phyloP scores from a whole-genome alignment of 2,888 invertebrate species.

The Nasonia oneida region DNA sequence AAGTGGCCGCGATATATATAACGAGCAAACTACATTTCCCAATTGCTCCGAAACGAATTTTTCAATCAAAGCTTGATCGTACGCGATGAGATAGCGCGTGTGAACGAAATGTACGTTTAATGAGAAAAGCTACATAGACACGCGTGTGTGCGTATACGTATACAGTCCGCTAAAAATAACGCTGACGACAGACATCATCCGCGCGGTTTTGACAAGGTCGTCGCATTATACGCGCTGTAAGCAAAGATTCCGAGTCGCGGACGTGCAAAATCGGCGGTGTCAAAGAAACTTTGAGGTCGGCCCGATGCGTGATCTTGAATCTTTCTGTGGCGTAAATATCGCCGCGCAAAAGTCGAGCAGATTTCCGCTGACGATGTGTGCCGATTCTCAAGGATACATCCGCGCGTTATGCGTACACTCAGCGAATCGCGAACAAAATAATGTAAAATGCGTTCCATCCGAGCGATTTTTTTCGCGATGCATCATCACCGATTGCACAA shows the following conservation, averaged over 20 bases:
- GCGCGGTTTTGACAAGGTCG: constrained; percentile 24
- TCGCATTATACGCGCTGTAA: background rate
- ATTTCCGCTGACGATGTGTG: background rate
- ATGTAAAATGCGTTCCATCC: too few species aligned
- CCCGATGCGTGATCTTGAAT: background rate
- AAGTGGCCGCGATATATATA: background rate
- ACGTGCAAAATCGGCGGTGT: background rate
- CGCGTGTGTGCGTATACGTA: background rate
- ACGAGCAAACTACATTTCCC: background rate
- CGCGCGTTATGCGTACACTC: background rate
- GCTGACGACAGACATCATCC: constrained; percentile 29
- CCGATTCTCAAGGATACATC: background rate
- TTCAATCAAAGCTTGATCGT: background rate
- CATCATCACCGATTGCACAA: background rate
- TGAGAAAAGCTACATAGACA: background rate
- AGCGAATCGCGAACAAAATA: too few species aligned
- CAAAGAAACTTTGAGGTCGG: constrained; percentile 26
- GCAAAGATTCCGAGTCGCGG: background rate
- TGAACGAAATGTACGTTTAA: background rate
- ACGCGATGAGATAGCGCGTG: too few species aligned
- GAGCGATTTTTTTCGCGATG: background rate
- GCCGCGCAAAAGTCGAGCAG: background rate
- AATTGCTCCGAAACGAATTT: background rate
- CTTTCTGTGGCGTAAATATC: background rate
- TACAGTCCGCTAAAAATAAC: constrained; percentile 38